Percentiles rank a stretch among this genome's conserved stretches.
phyloP scores from a whole-genome alignment of 2,797 vertebrate species.

The Molossus molossus region DNA sequence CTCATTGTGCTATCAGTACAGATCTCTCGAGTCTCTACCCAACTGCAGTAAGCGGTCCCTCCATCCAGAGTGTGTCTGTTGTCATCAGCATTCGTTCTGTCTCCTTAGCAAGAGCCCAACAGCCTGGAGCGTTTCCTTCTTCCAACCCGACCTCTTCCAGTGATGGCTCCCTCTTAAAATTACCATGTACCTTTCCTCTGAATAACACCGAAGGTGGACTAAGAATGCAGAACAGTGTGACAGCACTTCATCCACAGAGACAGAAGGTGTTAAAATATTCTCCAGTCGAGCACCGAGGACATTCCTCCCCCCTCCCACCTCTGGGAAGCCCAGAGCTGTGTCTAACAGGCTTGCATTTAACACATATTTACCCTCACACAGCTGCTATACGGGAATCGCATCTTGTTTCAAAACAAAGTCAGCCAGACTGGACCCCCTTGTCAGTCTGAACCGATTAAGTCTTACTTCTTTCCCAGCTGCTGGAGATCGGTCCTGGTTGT shows the following conservation, averaged over 20 bases:
- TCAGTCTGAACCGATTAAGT: conserved; percentile 80
- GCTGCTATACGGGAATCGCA: conserved; percentile 76
- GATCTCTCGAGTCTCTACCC: background rate
- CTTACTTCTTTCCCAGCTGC: conserved; percentile 80
- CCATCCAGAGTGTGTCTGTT: background rate
- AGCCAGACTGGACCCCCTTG: conserved; percentile 54
- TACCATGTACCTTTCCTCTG: conserved; percentile 11
- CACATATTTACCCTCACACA: conserved; percentile 84
- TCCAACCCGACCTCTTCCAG: conserved; percentile 62
- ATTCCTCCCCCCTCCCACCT: conserved; percentile 75
- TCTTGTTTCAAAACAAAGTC: conserved; percentile 85
- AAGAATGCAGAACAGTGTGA: conserved; percentile 18
- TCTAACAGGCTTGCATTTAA: conserved; percentile 85
- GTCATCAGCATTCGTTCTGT: conserved; percentile 6
- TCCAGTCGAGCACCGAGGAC: background rate
- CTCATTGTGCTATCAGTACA: conserved; percentile 60
- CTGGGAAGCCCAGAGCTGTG: conserved; percentile 75
- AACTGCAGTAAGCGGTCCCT: background rate
- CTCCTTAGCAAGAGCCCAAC: conserved; percentile 32
- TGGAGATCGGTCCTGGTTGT: conserved; percentile 83
- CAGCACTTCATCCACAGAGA: conserved; percentile 66
- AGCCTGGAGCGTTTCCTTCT: conserved; percentile 43
- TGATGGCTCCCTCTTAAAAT: conserved; percentile 49
- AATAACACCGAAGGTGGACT: conserved; percentile 66
- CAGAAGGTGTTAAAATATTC: conserved; percentile 70